Conservation (phyloP, 2,797 vertebrate genomes). For the Pteronotus mesoamericanus region DNA sequence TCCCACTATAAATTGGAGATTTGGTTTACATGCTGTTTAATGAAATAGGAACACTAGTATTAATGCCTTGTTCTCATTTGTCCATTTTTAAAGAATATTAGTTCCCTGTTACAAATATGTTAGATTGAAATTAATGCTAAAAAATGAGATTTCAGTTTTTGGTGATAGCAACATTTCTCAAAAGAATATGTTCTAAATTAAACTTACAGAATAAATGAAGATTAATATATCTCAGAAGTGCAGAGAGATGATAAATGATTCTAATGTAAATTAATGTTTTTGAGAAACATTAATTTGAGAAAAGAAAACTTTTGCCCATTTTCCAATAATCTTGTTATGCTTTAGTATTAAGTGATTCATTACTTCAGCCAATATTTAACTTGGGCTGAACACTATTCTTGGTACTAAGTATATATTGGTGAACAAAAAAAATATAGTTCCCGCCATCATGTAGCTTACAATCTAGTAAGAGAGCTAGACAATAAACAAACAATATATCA, state of each 20-base stretch:
- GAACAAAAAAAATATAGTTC: background rate
- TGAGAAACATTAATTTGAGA: no score
- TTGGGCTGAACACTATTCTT: background rate
- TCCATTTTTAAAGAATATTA: conserved; percentile 7
- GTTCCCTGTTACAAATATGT: background rate
- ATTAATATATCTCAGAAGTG: background rate
- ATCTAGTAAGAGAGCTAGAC: background rate
- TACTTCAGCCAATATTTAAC: background rate
- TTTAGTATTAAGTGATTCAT: background rate
- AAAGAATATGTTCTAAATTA: conserved; percentile 48
- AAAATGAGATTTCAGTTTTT: conserved; percentile 33
- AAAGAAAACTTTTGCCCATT: background rate
- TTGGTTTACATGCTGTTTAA: background rate
- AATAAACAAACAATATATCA: background rate
- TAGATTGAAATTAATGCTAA: conserved; percentile 2
- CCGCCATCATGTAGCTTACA: background rate
- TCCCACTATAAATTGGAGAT: background rate
- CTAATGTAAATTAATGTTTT: conserved; percentile 11
- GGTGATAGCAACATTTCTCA: conserved; percentile 14
- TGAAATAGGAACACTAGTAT: conserved; percentile 18
- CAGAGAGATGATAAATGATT: background rate
- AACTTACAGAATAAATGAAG: conserved; percentile 12
- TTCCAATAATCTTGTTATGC: background rate
- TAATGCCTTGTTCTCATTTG: conserved; percentile 21
- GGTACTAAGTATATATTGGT: background rate